A percentile compares a stretch with the other conserved stretches of the same genome.
phyloP scores from a whole-genome alignment of 2,113 vertebrate species.

The Notarius lentiginosus region DNA sequence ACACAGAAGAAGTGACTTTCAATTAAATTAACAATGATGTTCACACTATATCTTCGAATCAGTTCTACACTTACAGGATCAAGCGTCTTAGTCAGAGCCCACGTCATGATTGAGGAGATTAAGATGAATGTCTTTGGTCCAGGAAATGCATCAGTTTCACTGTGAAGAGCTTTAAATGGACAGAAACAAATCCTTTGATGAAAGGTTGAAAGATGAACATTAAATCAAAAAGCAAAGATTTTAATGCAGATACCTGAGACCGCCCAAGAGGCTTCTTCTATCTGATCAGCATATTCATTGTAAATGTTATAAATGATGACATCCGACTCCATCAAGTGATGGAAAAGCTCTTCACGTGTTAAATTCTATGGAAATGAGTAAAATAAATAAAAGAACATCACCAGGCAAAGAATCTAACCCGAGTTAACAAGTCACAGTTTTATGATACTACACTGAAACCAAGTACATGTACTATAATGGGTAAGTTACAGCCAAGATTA shows the following conservation, averaged over 20 bases:
- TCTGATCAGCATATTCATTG: conserved; percentile 74
- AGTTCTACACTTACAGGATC: conserved; percentile 77
- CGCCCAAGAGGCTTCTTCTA: conserved; percentile 86
- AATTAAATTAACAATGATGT: background rate
- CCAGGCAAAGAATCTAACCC: background rate
- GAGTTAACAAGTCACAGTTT: conserved; percentile 66
- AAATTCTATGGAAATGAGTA: conserved; percentile 56
- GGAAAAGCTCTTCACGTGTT: conserved; percentile 71
- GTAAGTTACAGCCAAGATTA: background rate
- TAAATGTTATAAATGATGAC: conserved; percentile 84
- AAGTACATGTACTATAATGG: background rate
- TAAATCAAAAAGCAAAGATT: background rate
- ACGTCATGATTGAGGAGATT: conserved; percentile 90
- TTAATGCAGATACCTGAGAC: conserved; percentile 75
- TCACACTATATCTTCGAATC: background rate
- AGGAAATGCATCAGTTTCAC: conserved; percentile 69
- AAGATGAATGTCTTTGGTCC: conserved; percentile 85
- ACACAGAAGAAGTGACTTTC: background rate
- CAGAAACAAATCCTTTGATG: background rate
- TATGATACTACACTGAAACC: conserved; percentile 66
- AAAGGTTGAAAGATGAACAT: background rate
- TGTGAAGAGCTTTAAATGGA: conserved; percentile 75
- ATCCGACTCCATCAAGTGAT: conserved; percentile 81
- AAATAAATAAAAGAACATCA: background rate
- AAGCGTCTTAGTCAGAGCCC: conserved; percentile 79